Conservation (phyloP, 1,140 invertebrate genomes). For the Venturia canescens region DNA sequence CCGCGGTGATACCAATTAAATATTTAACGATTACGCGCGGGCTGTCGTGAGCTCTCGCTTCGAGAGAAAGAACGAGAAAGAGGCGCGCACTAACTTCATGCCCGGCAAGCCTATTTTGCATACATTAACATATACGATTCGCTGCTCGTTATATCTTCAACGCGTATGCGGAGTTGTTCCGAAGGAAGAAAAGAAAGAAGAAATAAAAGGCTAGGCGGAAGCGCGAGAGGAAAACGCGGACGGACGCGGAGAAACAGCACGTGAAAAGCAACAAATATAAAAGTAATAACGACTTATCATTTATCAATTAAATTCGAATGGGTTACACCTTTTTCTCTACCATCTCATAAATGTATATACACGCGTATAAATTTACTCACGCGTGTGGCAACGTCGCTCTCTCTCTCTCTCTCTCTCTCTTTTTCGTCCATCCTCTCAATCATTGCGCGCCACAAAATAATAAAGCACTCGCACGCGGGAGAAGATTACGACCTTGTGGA, state of each 20-base stretch:
- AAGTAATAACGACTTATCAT: not conserved
- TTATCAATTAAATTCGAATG: not conserved
- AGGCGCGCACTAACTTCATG: conserved; percentile 11
- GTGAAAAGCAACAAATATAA: no score
- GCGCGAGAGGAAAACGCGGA: not conserved
- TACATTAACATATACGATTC: conserved; percentile 21
- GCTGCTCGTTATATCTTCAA: not conserved
- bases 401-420: not conserved
- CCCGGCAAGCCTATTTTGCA: conserved; percentile 23
- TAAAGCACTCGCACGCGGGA: not conserved
- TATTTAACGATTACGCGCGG: conserved; percentile 51
- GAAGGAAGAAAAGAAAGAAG: no score
- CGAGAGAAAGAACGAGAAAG: conserved; percentile 29
- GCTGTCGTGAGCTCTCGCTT: conserved; percentile 13
- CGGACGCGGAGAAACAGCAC: no score
- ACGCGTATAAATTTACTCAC: not conserved
- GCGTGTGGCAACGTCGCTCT: not conserved
- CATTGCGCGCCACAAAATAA: not conserved
- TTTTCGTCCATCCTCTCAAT: not conserved
- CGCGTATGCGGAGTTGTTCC: no score
- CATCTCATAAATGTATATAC: not conserved
- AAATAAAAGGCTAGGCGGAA: not conserved
- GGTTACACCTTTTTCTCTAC: conserved; percentile 8
- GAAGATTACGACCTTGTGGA: not conserved
- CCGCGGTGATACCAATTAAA: conserved; percentile 54